Conservation (phyloP, 2,113 vertebrate genomes). For the Xenopus borealis region DNA sequence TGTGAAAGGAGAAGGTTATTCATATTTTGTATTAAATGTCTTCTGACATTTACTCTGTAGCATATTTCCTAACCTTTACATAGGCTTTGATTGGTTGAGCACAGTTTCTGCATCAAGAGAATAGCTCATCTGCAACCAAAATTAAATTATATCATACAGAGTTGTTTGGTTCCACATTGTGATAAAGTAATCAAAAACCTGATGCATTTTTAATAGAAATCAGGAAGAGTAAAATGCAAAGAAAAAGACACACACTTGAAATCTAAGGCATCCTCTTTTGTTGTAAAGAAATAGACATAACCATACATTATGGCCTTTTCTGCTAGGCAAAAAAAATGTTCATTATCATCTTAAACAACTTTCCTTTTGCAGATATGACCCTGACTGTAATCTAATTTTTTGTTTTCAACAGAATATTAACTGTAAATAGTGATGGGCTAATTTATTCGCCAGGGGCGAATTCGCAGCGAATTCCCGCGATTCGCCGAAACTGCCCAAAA, state of each 20-base stretch:
- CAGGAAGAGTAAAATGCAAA: constrained; percentile 47
- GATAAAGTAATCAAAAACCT: constrained; percentile 54
- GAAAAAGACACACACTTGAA: constrained; percentile 49
- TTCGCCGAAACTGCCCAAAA: too few species aligned
- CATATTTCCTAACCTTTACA: constrained; percentile 57
- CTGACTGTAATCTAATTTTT: too few species aligned
- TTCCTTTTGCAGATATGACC: too few species aligned
- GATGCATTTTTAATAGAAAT: constrained; percentile 54
- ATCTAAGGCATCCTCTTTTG: constrained; percentile 3
- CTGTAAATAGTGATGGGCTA: too few species aligned
- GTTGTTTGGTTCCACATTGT: constrained; percentile 51
- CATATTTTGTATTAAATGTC: constrained; percentile 51
- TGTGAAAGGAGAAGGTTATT: constrained; percentile 52
- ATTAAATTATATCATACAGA: constrained; percentile 53
- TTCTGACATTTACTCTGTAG: constrained; percentile 49
- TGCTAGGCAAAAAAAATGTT: not conserved
- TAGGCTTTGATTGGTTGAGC: constrained; percentile 55
- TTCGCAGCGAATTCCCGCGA: too few species aligned
- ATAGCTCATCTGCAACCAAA: constrained; percentile 50
- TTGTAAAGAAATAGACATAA: not conserved
- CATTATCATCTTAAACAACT: too few species aligned
- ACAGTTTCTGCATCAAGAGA: constrained; percentile 43
- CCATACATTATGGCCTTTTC: not conserved
- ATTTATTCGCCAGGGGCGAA: too few species aligned
- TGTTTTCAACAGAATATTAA: too few species aligned